phyloP scores from a whole-genome alignment of 2,113 vertebrate genomes.

The Scomber colias region DNA sequence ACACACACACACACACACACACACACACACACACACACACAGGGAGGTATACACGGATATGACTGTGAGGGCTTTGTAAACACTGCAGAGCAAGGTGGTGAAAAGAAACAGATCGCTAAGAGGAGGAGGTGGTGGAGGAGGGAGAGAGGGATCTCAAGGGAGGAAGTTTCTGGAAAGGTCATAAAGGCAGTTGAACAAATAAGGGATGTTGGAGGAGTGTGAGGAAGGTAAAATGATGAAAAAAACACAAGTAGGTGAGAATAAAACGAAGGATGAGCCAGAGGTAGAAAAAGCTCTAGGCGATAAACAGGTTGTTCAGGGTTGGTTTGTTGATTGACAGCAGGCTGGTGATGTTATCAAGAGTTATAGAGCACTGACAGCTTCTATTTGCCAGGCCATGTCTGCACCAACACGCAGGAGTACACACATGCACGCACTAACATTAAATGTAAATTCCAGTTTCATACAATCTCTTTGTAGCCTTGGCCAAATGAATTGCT shows the following conservation, averaged over 20 bases:
- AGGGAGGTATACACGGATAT: slow-evolving; percentile 12
- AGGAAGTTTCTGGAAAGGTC: slow-evolving; percentile 69
- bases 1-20: too few species aligned
- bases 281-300: background rate
- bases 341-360: slow-evolving; percentile 17
- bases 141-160: slow-evolving; percentile 30
- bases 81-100: slow-evolving; percentile 36
- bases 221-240: slow-evolving; percentile 24
- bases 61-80: slow-evolving; percentile 66
- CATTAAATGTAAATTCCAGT: background rate
- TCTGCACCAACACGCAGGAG: background rate
- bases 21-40: background rate
- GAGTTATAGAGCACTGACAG: slow-evolving; percentile 27
- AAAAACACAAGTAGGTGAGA: slow-evolving; percentile 1
- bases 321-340: slow-evolving; percentile 44
- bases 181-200: slow-evolving; percentile 59
- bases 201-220: slow-evolving; percentile 28
- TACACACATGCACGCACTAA: background rate
- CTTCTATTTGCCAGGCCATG: slow-evolving; percentile 4
- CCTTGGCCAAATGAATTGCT: background rate
- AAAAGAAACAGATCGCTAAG: slow-evolving; percentile 44
- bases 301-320: slow-evolving; percentile 7
- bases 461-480: background rate
- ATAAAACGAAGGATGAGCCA: slow-evolving; percentile 6
- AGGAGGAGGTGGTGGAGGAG: slow-evolving; percentile 27